phyloP scores from a whole-genome alignment of 1,140 invertebrate species.

The Trachelipus rathkii region DNA sequence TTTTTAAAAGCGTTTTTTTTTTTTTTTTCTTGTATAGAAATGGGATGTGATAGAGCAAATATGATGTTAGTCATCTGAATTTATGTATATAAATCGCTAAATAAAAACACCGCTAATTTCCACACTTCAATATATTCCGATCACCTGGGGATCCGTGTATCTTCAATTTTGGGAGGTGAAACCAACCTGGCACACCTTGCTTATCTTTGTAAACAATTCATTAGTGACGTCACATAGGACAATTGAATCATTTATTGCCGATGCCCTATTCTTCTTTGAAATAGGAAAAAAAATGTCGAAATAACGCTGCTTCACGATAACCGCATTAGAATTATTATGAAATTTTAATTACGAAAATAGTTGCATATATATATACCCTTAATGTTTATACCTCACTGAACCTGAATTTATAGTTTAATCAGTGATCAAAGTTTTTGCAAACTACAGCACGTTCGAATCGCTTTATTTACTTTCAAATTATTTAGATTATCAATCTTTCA shows the following conservation, averaged over 20 bases:
- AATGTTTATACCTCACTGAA: conserved; percentile 5
- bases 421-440: conserved; percentile 10
- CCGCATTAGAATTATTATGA: background rate
- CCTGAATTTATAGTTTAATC: conserved; percentile 3
- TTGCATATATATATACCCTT: background rate
- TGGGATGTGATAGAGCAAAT: no score
- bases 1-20: no score
- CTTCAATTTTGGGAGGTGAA: background rate
- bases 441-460: background rate
- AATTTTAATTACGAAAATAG: no score
- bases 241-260: background rate
- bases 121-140: background rate
- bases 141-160: background rate
- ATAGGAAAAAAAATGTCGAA: no score
- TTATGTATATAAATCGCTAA: no score
- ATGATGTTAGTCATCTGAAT: no score
- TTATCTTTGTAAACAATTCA: conserved; percentile 11
- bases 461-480: background rate
- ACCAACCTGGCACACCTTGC: conserved; percentile 8
- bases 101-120: no score
- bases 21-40: no score
- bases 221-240: background rate
- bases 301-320: background rate
- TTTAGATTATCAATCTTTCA: no score
- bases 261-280: no score